A percentile compares a stretch with the other conserved stretches of the same genome.
Conservation (phyloP, 2,888 invertebrate genomes). For the Drosophila monieri region DNA sequence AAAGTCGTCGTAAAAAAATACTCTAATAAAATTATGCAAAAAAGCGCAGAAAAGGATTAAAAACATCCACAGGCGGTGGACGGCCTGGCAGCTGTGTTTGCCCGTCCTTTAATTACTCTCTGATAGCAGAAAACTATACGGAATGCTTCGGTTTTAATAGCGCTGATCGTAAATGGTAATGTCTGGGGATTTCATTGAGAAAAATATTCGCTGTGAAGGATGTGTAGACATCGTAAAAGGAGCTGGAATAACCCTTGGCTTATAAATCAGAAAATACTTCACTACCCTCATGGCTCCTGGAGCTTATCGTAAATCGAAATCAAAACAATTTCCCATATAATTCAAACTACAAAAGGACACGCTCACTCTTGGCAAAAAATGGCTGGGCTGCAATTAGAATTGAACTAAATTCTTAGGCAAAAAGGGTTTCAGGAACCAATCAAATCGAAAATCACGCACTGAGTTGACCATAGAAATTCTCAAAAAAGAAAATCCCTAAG, state of each 20-base stretch:
- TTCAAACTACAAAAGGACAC: slow-evolving; percentile 58
- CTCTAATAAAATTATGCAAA: slow-evolving; percentile 75
- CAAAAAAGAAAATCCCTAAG: slow-evolving; percentile 46
- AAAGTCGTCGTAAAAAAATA: slow-evolving; percentile 60
- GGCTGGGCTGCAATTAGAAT: slow-evolving; percentile 36
- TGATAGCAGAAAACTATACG: slow-evolving; percentile 61
- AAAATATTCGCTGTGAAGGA: slow-evolving; percentile 27
- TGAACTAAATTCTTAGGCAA: slow-evolving; percentile 23
- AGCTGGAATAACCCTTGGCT: slow-evolving; percentile 25
- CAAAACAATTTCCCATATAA: slow-evolving; percentile 65
- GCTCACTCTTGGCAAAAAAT: slow-evolving; percentile 10
- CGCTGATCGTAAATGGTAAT: slow-evolving; percentile 40
- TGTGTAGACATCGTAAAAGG: slow-evolving; percentile 20
- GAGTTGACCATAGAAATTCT: slow-evolving; percentile 50
- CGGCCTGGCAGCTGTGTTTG: slow-evolving; percentile 57
- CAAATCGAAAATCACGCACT: slow-evolving; percentile 60
- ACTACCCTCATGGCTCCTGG: slow-evolving; percentile 23
- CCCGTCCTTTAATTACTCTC: slow-evolving; percentile 68
- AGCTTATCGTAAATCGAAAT: slow-evolving; percentile 66
- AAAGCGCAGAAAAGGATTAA: slow-evolving; percentile 63
- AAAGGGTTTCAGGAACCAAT: slow-evolving; percentile 58
- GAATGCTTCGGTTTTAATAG: slow-evolving; percentile 54
- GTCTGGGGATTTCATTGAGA: slow-evolving; percentile 19
- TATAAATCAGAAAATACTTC: slow-evolving; percentile 48
- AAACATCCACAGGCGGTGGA: slow-evolving; percentile 59